Conservation (phyloP, 2,888 invertebrate genomes). For the Tetrapedia diversipes region DNA sequence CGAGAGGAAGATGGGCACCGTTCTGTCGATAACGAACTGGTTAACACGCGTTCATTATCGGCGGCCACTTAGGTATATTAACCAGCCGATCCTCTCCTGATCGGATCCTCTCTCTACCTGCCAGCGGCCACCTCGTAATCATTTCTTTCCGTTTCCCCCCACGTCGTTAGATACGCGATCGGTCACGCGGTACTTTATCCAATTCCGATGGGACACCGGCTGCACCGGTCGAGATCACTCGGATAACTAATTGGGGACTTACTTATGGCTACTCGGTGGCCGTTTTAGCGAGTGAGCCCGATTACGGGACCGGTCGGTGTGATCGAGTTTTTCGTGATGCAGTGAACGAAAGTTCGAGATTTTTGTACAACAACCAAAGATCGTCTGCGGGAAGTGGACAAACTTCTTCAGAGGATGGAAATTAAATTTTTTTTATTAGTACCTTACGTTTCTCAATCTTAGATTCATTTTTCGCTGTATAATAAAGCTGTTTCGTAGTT, state of each 20-base stretch:
- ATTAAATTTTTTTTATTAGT: no score
- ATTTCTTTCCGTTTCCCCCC: slow-evolving; percentile 43
- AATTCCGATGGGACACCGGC: slow-evolving; percentile 34
- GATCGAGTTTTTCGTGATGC: no score
- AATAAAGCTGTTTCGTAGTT: no score
- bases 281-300: not conserved
- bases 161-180: slow-evolving; percentile 39
- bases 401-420: no score
- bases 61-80: slow-evolving; percentile 54
- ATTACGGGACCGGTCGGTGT: not conserved
- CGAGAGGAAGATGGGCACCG: slow-evolving; percentile 51
- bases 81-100: slow-evolving; percentile 35
- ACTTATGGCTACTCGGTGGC: not conserved
- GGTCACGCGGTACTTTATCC: slow-evolving; percentile 35
- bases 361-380: no score
- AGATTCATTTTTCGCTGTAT: no score
- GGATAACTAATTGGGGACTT: slow-evolving; percentile 40
- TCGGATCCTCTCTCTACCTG: slow-evolving; percentile 50
- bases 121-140: slow-evolving; percentile 48
- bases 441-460: no score
- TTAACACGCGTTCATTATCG: slow-evolving; percentile 66
- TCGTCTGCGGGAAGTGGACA: no score
- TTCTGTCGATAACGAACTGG: slow-evolving; percentile 63
- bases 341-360: no score
- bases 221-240: slow-evolving; percentile 10